Evolutionary conservation across 2,888 invertebrate species (phyloP), one percentile per base, ranked within the genome.

Genomic region (Eristalis intricaria): DNA sequence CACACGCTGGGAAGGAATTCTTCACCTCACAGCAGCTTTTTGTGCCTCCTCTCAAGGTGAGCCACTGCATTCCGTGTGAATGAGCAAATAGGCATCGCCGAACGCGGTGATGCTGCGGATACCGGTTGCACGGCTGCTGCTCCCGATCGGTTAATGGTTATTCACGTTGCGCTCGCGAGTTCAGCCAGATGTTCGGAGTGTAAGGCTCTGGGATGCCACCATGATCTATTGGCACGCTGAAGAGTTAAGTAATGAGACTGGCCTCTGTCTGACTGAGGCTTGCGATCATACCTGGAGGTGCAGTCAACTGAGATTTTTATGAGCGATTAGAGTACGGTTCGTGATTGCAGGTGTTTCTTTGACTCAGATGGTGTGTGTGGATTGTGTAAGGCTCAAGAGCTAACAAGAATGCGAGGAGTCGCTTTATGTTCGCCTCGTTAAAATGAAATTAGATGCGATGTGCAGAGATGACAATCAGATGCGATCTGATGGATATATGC

Each of bases 201-300:
- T 29, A 19, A 15, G 23, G 2, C 4, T 8, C 56, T 69, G 50
- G 50, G 23, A 22, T 38, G 60, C 71, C 15, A 56, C 23, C 78
- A 86, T 75, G 86, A 86, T 82, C 86, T 83, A 86, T 82, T 78
- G 70, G 83, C 78, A 82, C 83, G 78, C 23, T 66, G 78, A 82
- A 71, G 78, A 84, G 84, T 68, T 84, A 84, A 87, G 71, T 84
- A 87, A 87, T 83, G 76, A 79, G 71, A 71, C 73, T 80, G 84
- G 84, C 80, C 84, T 35, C 35, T 8, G 50, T 19, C 8, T 19
- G 50, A 19, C 50, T n/a, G 19, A 50, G 50, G 50, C 26, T n/a
- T n/a, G n/a, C n/a, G n/a, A n/a, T n/a, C n/a, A n/a, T n/a, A n/a
- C n/a, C n/a, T n/a, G n/a, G n/a, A n/a, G n/a, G n/a, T n/a, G 61